A percentile compares a stretch with the other conserved stretches of the same genome.
Evolutionary conservation across 2,113 vertebrate genomes (phyloP).

Genomic region (Cyanoderma ruficeps): DNA sequence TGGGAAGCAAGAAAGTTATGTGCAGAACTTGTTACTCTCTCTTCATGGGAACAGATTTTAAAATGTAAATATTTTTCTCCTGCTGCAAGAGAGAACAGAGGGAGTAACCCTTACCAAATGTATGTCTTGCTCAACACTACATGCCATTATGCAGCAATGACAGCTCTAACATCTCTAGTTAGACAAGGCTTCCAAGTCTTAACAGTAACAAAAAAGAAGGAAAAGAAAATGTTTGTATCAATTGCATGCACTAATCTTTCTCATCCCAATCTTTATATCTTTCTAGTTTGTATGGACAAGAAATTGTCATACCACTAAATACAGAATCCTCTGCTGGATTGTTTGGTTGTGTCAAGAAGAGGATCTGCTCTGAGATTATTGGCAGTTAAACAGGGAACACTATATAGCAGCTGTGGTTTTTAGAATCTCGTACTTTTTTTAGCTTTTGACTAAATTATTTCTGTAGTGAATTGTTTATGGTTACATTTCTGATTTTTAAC

Average conservation of each 20-base stretch:
- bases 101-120: neutral
- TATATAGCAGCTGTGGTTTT: neutral
- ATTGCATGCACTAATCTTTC: neutral
- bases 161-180: neutral
- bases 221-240: neutral
- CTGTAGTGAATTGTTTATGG: neutral
- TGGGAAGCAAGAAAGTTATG: neutral
- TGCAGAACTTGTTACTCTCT: neutral
- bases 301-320: neutral
- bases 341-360: neutral
- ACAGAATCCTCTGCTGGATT: neutral
- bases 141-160: neutral
- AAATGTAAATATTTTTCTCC: constrained; percentile 7
- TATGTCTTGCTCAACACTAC: neutral
- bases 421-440: neutral
- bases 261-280: neutral
- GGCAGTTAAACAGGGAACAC: neutral
- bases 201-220: neutral
- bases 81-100: neutral
- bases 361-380: accelerated
- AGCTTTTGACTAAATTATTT: neutral
- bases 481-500: neutral
- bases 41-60: neutral
- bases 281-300: neutral
- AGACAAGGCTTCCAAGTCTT: neutral